These are phyloP conservation scores for Corynorhinus townsendii DNA, from an alignment of 2,113 vertebrate genomes.

Conservation along the genomic window DNA sequence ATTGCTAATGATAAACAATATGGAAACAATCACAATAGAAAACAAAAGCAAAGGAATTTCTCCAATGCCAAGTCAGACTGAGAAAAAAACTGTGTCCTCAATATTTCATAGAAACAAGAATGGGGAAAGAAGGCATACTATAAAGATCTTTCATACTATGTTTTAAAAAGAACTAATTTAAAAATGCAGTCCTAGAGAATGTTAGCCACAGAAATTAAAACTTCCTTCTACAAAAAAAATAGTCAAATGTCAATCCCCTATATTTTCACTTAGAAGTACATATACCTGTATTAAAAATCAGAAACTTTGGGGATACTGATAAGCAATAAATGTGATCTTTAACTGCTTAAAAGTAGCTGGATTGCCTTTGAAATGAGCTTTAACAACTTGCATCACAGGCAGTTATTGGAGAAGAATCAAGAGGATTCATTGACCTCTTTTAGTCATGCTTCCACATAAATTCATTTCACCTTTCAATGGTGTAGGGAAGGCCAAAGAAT, in stretches of 20 bases:
- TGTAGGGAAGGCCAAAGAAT: neutral
- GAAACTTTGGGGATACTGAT: neutral
- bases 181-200: neutral
- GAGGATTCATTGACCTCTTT: neutral
- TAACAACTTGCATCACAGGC: neutral
- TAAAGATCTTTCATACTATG: neutral
- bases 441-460: neutral
- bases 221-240: neutral
- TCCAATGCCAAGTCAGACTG: constrained; percentile 37
- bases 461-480: neutral
- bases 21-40: constrained; percentile 38
- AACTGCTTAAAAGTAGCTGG: neutral
- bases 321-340: neutral
- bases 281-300: neutral
- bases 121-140: neutral
- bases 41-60: constrained; percentile 36
- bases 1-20: neutral
- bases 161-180: neutral
- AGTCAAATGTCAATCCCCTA: neutral
- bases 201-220: neutral
- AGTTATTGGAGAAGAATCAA: neutral
- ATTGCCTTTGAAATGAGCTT: neutral
- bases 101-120: constrained; percentile 49
- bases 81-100: constrained; percentile 42
- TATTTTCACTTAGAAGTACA: neutral